These are phyloP conservation scores for Megathymus violae DNA, from an alignment of 1,140 invertebrate species.

Conservation along the genomic window DNA sequence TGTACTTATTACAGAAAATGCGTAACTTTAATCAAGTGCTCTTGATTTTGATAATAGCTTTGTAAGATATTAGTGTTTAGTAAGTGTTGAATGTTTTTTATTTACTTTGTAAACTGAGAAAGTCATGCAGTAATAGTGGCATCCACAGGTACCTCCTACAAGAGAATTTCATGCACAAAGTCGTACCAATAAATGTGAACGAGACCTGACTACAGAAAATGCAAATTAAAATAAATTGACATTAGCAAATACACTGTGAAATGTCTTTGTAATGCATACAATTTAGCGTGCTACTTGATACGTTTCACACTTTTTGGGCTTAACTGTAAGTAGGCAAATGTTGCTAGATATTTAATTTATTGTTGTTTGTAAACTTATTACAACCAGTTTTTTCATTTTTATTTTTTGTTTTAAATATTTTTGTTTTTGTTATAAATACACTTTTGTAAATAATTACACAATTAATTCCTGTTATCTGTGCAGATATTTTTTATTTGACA, in stretches of 20 bases:
- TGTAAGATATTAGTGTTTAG: too few species aligned
- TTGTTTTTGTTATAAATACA: not conserved
- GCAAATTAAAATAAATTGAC: not conserved
- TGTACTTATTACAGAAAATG: too few species aligned
- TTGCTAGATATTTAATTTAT: not conserved
- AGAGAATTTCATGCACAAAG: not conserved
- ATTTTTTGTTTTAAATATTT: not conserved
- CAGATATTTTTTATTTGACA: too few species aligned
- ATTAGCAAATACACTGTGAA: not conserved
- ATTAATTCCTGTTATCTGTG: too few species aligned
- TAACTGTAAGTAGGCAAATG: not conserved
- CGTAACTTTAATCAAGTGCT: too few species aligned
- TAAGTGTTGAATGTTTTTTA: too few species aligned
- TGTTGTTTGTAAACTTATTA: not conserved
- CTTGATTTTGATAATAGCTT: too few species aligned
- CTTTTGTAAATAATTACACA: not conserved
- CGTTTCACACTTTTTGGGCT: not conserved
- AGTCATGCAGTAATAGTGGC: not conserved
- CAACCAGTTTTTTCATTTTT: not conserved
- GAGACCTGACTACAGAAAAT: not conserved
- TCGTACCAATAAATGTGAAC: too few species aligned
- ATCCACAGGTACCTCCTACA: too few species aligned
- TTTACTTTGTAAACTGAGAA: not conserved
- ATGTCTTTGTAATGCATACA: not conserved
- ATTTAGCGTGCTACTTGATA: not conserved